These are phyloP conservation scores for Balaenoptera acutorostrata DNA, from an alignment of 2,113 vertebrate genomes.

Conservation along the genomic window DNA sequence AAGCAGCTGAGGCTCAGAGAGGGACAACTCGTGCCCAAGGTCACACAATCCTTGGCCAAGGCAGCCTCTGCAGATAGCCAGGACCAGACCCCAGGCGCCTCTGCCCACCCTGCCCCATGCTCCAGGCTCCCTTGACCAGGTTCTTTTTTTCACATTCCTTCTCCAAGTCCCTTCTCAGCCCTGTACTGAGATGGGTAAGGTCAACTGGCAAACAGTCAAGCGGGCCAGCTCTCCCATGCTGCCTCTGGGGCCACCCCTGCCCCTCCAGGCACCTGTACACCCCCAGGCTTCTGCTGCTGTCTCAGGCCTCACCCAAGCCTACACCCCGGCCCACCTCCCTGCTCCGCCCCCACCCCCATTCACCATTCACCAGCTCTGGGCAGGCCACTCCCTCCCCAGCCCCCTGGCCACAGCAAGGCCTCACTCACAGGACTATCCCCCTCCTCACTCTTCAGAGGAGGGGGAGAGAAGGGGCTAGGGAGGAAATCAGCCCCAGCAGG, in stretches of 20 bases:
- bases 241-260: neutral
- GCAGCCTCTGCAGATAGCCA: neutral
- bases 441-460: neutral
- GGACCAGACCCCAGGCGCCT: neutral
- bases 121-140: neutral
- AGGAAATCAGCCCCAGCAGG: too few relatives aligned
- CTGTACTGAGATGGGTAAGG: neutral
- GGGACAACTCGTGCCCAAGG: fast-evolving
- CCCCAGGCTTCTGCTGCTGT: neutral
- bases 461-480: neutral
- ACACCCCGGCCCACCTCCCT: too few relatives aligned
- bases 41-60: neutral
- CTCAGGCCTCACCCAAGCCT: neutral
- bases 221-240: neutral
- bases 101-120: neutral
- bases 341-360: too few relatives aligned
- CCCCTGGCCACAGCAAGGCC: neutral
- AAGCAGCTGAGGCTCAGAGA: neutral
- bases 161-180: neutral
- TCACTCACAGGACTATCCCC: neutral
- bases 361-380: neutral
- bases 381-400: neutral
- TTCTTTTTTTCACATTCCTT: neutral
- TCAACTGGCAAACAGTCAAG: neutral
- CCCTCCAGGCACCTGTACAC: neutral